Conservation (phyloP, 2,797 vertebrate genomes). For the Pseudomugil tenellus region DNA sequence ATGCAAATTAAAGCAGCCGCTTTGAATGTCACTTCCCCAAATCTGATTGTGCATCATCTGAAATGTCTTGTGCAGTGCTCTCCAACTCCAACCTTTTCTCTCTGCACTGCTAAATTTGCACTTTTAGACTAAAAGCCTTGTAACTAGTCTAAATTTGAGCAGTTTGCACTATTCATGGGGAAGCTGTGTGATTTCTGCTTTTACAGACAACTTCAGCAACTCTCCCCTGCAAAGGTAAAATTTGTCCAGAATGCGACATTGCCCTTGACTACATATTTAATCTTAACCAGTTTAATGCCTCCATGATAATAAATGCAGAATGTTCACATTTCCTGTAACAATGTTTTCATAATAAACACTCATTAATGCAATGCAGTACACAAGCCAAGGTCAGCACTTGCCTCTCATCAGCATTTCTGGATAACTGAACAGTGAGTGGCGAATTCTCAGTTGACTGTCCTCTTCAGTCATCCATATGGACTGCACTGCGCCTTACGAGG, state of each 20-base stretch:
- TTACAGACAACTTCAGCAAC: constrained; percentile 22
- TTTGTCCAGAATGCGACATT: neutral
- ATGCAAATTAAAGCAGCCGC: neutral
- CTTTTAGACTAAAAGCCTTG: constrained; percentile 20
- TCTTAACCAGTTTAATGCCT: constrained; percentile 55
- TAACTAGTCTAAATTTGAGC: constrained; percentile 19
- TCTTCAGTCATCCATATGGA: constrained; percentile 52
- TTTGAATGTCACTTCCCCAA: neutral
- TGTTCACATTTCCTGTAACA: constrained; percentile 51
- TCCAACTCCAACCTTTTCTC: neutral
- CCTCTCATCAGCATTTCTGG: constrained; percentile 56
- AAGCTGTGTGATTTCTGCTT: constrained; percentile 21
- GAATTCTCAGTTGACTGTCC: constrained; percentile 52
- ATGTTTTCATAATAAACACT: constrained; percentile 46
- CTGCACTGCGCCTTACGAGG: constrained; percentile 32
- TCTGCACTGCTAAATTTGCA: constrained; percentile 11
- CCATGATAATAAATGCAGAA: constrained; percentile 55
- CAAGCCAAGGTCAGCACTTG: constrained; percentile 58
- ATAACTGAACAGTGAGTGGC: constrained; percentile 40
- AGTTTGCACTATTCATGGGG: constrained; percentile 42
- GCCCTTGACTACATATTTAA: constrained; percentile 54
- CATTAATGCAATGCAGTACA: constrained; percentile 44
- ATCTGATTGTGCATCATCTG: neutral
- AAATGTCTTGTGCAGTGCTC: neutral
- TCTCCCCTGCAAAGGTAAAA: neutral